Percentiles rank a stretch among this genome's conserved stretches.
Conservation (phyloP, 2,797 vertebrate genomes). For the Erpetoichthys calabaricus region DNA sequence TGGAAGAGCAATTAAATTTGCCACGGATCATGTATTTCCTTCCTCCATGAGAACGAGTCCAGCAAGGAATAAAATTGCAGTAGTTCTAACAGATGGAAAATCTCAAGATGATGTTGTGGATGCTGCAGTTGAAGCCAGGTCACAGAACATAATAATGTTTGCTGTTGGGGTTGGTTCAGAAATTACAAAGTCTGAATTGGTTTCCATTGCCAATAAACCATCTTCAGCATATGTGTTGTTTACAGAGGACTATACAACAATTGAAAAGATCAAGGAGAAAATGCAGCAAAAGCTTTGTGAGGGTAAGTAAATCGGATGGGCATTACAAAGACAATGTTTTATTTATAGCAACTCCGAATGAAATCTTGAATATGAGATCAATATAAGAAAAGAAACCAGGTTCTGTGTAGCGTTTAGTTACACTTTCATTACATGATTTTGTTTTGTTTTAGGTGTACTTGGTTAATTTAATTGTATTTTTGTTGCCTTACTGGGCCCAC, state of each 20-base stretch:
- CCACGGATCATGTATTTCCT: conserved; percentile 53
- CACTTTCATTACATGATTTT: no score
- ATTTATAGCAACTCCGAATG: no score
- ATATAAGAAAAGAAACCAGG: no score
- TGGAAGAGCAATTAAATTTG: conserved; percentile 57
- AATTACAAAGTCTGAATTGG: conserved; percentile 54
- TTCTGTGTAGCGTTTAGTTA: no score
- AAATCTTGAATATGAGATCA: no score
- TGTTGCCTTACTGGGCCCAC: no score
- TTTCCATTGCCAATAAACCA: conserved; percentile 56
- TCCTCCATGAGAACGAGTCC: conserved; percentile 32
- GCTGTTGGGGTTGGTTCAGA: conserved; percentile 62
- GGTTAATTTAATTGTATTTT: no score
- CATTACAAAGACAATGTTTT: no score
- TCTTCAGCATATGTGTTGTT: conserved; percentile 52
- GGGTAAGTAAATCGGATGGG: conserved; percentile 30
- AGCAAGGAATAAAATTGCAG: conserved; percentile 55
- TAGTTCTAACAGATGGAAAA: conserved; percentile 64
- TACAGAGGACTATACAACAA: conserved; percentile 58
- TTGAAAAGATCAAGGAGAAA: conserved; percentile 50
- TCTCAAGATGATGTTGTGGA: conserved; percentile 64
- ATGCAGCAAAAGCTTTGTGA: conserved; percentile 67
- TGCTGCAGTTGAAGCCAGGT: conserved; percentile 44
- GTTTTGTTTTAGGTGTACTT: no score
- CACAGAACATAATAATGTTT: conserved; percentile 48